These are phyloP conservation scores for Xyrauchen texanus DNA, from an alignment of 2,113 vertebrate genomes.

Conservation along the genomic window DNA sequence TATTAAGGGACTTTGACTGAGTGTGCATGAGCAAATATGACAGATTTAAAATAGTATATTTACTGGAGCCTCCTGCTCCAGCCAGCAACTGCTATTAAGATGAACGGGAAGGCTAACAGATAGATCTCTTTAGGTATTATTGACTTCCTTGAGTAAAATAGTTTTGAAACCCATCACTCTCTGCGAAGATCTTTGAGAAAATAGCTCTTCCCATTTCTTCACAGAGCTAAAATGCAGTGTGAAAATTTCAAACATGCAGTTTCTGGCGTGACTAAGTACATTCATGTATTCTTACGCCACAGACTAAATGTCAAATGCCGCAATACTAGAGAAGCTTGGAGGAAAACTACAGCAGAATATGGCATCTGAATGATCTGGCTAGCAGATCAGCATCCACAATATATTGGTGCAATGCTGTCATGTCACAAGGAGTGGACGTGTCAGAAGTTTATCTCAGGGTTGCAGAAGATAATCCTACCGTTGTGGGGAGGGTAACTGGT, in stretches of 20 bases:
- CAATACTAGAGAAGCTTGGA: not conserved
- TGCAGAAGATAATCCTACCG: conserved; percentile 35
- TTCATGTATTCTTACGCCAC: not conserved
- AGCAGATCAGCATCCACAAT: not conserved
- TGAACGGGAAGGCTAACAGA: too few species aligned
- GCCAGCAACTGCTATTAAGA: too few species aligned
- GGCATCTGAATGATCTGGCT: not conserved
- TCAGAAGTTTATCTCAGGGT: conserved; percentile 19
- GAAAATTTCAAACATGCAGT: too few species aligned
- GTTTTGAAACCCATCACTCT: not conserved
- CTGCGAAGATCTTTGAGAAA: not conserved
- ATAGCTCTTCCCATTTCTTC: too few species aligned
- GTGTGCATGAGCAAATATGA: too few species aligned
- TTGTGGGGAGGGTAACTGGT: conserved; percentile 11
- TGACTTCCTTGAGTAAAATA: too few species aligned
- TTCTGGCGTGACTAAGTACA: not conserved
- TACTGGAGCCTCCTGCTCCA: too few species aligned
- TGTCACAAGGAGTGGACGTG: not conserved
- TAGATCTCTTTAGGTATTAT: too few species aligned
- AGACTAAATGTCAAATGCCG: not conserved
- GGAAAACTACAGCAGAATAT: conserved; percentile 6
- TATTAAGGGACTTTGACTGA: too few species aligned
- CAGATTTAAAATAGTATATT: too few species aligned
- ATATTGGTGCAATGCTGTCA: not conserved
- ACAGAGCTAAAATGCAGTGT: too few species aligned